Conservation (phyloP, 2,797 vertebrate genomes). For the Chloroceryle amazona region DNA sequence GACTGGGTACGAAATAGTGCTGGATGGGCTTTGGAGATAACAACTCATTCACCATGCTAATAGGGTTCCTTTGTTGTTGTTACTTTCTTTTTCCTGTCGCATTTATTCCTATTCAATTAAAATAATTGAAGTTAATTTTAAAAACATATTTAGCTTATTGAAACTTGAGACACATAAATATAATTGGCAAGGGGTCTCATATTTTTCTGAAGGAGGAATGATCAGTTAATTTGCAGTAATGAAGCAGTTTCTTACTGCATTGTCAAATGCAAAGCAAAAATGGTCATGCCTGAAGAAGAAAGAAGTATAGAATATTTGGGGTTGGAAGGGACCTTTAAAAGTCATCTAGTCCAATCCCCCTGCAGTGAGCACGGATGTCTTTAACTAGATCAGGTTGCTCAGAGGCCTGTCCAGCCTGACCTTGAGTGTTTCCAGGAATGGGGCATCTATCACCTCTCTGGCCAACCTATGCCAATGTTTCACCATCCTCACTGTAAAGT, state of each 20-base stretch:
- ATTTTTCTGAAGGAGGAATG: not conserved
- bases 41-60: not conserved
- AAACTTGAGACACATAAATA: not conserved
- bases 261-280: not conserved
- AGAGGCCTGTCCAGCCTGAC: not conserved
- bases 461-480: not conserved
- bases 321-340: not conserved
- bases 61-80: not conserved
- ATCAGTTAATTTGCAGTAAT: not conserved
- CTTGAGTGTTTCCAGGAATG: not conserved
- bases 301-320: not conserved
- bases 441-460: not conserved
- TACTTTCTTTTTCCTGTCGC: not conserved
- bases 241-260: not conserved
- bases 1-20: not conserved
- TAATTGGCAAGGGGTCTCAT: not conserved
- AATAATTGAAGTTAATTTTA: constrained; percentile 21
- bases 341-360: not conserved
- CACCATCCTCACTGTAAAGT: not conserved
- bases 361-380: not conserved
- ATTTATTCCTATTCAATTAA: constrained; percentile 7
- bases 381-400: not conserved
- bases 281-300: not conserved
- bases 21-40: constrained; percentile 63
- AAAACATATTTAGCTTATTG: not conserved